Evolutionary conservation across 2,797 vertebrate species (phyloP).

Genomic region (Trematomus bernacchii): DNA sequence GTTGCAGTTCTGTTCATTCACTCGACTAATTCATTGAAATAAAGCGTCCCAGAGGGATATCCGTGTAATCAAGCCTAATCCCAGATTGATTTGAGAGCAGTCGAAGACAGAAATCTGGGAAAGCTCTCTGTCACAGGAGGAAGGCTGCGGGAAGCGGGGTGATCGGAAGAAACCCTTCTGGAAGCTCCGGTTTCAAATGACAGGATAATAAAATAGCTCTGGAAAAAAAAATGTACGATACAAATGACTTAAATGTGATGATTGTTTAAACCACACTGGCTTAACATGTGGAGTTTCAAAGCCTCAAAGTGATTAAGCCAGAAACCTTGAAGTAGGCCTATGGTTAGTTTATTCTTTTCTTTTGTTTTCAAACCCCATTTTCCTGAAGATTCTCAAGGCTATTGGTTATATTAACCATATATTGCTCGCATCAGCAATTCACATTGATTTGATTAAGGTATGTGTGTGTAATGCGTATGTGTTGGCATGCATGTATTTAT

Average conservation of each 20-base stretch:
- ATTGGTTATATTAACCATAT: conserved; percentile 46
- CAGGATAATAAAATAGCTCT: conserved; percentile 2
- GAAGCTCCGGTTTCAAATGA: conserved; percentile 20
- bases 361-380: not conserved
- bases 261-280: not conserved
- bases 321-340: not conserved
- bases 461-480: conserved; percentile 17
- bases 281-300: conserved; percentile 12
- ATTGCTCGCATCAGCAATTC: conserved; percentile 9
- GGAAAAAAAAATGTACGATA: not conserved
- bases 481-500: not conserved
- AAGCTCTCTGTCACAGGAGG: conserved; percentile 58
- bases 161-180: conserved; percentile 42
- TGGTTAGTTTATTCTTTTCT: not conserved
- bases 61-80: conserved; percentile 80
- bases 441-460: conserved; percentile 40
- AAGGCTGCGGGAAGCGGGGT: conserved; percentile 48
- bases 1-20: conserved; percentile 85
- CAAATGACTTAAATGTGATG: conserved; percentile 21
- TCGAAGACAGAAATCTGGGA: conserved; percentile 65
- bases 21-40: conserved; percentile 87
- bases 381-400: conserved; percentile 17
- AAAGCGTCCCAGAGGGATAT: conserved; percentile 78
- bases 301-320: not conserved
- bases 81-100: conserved; percentile 75